Evolutionary conservation across 2,888 invertebrate genomes (phyloP), one percentile per base, ranked within the genome.

Genomic region (Archaeoteleia sp.): DNA sequence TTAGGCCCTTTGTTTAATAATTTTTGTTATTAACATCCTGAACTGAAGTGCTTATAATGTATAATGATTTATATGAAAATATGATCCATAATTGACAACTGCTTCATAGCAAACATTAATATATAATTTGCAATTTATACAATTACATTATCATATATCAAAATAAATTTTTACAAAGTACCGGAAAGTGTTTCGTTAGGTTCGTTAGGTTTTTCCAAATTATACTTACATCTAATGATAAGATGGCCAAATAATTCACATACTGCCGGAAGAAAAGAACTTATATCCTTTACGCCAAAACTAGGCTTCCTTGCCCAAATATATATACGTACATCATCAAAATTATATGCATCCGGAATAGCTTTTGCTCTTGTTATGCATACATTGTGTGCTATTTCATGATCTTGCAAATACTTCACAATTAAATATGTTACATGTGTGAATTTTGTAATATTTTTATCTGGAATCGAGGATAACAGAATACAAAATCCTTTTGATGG

Each of bases 191-290:
- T n/a, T n/a, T n/a, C n/a, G n/a, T n/a, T n/a, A n/a, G n/a, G n/a
- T n/a, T n/a, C n/a, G n/a, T n/a, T n/a, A n/a, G n/a, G 9, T 35
- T 39, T 9, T 25, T 39, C 8, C 12, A 14, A 27, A 12, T 35
- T 13, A 17, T 39, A 70, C 75, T 88, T 83, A 92, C 92, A 87
- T 84, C 89, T 91, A 1, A 93, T 86, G 0, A 91, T 88, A 54
- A 95, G 87, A 86, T 92, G 94, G 2, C 95, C 95, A 76, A 91
- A 91, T 0, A 94, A 80, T 82, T 95, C 95, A 74, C 91, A 91
- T 17, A 90, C 88, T n/a, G 93, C 95, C 7, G 93, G 88, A 86
- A 91, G 90, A 57, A 92, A 90, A 1, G 86, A 87, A 0, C 77
- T 80, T 9, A 88, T 79, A 55, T 89, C 86, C 79, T 93, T 93